Evolutionary conservation across 2,113 vertebrate genomes (phyloP).

Genomic region (Myiagra hebetior): DNA sequence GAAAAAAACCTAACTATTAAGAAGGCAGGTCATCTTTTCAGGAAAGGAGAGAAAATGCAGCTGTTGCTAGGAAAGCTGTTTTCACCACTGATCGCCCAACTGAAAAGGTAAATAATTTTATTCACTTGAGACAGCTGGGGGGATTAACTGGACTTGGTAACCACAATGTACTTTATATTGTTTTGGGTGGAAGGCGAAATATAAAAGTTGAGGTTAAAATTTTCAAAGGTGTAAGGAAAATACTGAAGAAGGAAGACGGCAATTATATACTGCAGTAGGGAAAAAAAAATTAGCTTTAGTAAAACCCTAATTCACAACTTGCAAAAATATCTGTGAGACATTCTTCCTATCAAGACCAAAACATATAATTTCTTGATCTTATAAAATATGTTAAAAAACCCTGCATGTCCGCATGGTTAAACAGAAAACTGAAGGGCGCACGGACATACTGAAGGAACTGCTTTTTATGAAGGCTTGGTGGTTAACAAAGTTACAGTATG

Average conservation of each 20-base stretch:
- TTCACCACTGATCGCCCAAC: slow-evolving; percentile 8
- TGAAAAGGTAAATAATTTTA: slow-evolving; percentile 29
- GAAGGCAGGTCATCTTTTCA: background rate
- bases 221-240: slow-evolving; percentile 38
- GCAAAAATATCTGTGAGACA: slow-evolving; percentile 22
- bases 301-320: slow-evolving; percentile 62
- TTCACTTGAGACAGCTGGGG: slow-evolving; percentile 32
- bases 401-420: background rate
- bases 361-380: slow-evolving; percentile 45
- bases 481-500: background rate
- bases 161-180: slow-evolving; percentile 38
- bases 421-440: slow-evolving; percentile 1
- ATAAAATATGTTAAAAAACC: background rate
- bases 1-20: background rate
- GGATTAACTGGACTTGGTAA: slow-evolving; percentile 57
- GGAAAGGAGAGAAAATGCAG: slow-evolving; percentile 18
- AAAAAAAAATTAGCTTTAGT: slow-evolving; percentile 56
- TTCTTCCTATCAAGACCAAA: slow-evolving; percentile 18
- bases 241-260: slow-evolving; percentile 30
- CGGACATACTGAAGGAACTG: background rate
- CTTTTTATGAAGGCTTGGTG: background rate
- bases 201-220: slow-evolving; percentile 49
- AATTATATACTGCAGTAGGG: slow-evolving; percentile 49
- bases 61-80: background rate
- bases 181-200: slow-evolving; percentile 39